phyloP scores from a whole-genome alignment of 2,888 invertebrate species.

The Tenthredo distinguenda region DNA sequence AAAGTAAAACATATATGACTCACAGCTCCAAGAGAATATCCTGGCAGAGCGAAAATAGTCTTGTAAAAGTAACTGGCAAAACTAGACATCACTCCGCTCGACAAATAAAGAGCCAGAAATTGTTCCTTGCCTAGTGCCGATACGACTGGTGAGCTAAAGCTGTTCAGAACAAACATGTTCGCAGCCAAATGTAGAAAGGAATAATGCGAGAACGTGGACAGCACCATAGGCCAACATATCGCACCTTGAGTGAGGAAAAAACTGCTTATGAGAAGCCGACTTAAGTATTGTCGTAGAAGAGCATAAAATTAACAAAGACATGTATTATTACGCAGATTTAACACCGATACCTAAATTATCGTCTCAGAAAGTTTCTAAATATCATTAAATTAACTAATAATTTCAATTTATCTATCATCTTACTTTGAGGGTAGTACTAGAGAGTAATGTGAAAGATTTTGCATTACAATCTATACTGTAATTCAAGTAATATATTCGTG shows the following conservation, averaged over 20 bases:
- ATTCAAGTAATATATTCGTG: background rate
- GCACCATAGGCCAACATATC: constrained; percentile 92
- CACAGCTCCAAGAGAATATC: constrained; percentile 95
- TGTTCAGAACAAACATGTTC: constrained; percentile 98
- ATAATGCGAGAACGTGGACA: constrained; percentile 97
- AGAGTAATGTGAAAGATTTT: background rate
- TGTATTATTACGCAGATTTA: background rate
- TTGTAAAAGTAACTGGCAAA: constrained; percentile 92
- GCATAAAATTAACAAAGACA: constrained; percentile 3
- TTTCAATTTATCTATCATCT: background rate
- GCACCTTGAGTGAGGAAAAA: constrained; percentile 80
- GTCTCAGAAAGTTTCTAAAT: background rate
- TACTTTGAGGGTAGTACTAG: background rate
- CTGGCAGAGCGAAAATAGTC: constrained; percentile 84
- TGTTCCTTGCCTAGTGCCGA: constrained; percentile 93
- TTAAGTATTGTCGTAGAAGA: background rate
- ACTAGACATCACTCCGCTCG: constrained; percentile 93
- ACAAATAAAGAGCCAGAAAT: constrained; percentile 93
- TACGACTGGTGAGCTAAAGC: constrained; percentile 86
- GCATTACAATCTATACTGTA: background rate
- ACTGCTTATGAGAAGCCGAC: constrained; percentile 11
- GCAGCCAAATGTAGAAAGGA: constrained; percentile 91
- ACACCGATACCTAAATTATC: background rate
- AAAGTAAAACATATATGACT: constrained; percentile 75
- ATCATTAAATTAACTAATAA: background rate